Base-by-base conservation (phyloP, 1,140 invertebrate species). In the Ceratitis capitata region DNA sequence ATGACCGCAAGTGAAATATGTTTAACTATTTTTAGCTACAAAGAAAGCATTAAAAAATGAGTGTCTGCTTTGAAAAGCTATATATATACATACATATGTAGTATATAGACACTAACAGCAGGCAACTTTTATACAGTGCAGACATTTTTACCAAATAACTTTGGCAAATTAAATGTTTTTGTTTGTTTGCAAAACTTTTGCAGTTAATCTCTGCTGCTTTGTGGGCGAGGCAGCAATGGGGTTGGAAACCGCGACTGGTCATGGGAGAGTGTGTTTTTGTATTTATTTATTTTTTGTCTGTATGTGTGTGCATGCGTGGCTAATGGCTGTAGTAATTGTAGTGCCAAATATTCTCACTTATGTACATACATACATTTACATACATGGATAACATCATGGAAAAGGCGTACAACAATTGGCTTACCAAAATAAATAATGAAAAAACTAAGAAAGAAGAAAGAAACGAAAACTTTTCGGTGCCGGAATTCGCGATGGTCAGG, bases 401-500 rank as follows among this genome's bases (percentile, higher is more conserved):
- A 78, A 78, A 45, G 39, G 69, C 45, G n/a, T n/a, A 23, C 69
- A n/a, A n/a, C n/a, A 78, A 39, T 78, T 45, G 69, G 23, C 19
- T 78, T 78, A 39, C n/a, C 69, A 42, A 26, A 45, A 23, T 7
- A 19, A 12, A 47, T n/a, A 53, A 56, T n/a, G n/a, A 56, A 23
- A 23, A n/a, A 16, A 0, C 23, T 26, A n/a, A 61, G 56, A 5
- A 61, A 32, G 23, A 35, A 56, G 10, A 9, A 56, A 19, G 19
- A 45, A 47, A n/a, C n/a, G n/a, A n/a, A n/a, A n/a, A n/a, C n/a
- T n/a, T 26, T 45, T 32, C 69, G 14, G 51, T 69, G 23, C 69
- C 35, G 69, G 69, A 78, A 78, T 78, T 45, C n/a, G 39, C 39
- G 39, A 78, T 78, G 39, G 69, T 78, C 69, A 78, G n/a, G 39